phyloP scores from a whole-genome alignment of 92 coral and sea anemone species.

The Bergia sp. region DNA sequence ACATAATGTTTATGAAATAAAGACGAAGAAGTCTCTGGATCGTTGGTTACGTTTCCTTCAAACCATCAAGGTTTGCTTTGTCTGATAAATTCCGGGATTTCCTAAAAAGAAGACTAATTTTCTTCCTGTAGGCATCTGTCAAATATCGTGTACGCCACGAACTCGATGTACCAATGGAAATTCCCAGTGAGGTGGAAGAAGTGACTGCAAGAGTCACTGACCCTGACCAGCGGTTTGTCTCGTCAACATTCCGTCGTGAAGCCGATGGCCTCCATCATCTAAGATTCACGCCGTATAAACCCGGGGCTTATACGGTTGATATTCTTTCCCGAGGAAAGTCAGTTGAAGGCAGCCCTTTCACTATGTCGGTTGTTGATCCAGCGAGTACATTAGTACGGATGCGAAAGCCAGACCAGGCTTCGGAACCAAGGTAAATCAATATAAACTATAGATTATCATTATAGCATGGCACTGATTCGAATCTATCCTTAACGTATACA shows the following conservation, averaged over 20 bases:
- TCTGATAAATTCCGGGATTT: background rate
- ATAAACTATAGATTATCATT: no score
- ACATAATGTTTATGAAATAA: no score
- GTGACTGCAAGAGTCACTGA: conserved; percentile 77
- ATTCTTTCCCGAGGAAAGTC: conserved; percentile 66
- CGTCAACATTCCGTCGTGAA: conserved; percentile 71
- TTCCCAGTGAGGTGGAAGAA: conserved; percentile 74
- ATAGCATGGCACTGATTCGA: no score
- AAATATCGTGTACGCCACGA: conserved; percentile 71
- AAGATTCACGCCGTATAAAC: conserved; percentile 68
- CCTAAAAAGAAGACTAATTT: background rate
- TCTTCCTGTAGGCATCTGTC: background rate
- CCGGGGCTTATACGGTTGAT: conserved; percentile 72
- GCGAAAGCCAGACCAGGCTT: conserved; percentile 61
- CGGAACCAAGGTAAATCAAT: conserved; percentile 21
- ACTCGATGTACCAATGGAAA: conserved; percentile 89
- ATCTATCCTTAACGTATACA: background rate
- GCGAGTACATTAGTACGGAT: conserved; percentile 73
- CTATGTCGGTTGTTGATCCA: conserved; percentile 74
- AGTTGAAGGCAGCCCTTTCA: conserved; percentile 78
- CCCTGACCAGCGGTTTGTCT: conserved; percentile 72
- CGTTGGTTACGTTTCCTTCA: no score
- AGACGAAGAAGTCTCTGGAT: background rate
- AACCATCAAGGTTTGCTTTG: background rate
- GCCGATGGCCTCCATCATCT: conserved; percentile 74